A percentile compares a stretch with the other conserved stretches of the same genome.
These are phyloP conservation scores for Syrista parreyssii DNA, from an alignment of 2,888 invertebrate genomes.

Conservation along the genomic window DNA sequence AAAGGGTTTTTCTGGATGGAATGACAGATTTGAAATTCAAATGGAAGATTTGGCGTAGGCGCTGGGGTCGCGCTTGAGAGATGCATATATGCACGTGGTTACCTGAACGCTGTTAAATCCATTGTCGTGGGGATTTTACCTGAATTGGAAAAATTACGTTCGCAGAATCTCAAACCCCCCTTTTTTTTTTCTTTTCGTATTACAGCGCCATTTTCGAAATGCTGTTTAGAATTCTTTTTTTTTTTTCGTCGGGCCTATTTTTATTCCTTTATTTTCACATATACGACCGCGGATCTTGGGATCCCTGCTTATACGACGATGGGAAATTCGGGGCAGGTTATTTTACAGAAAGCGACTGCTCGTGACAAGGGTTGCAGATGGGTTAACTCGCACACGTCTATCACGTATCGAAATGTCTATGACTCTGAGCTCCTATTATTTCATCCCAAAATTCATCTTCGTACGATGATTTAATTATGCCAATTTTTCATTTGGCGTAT, in stretches of 20 bases:
- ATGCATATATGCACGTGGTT: not conserved
- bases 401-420: constrained; percentile 8
- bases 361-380: constrained; percentile 31
- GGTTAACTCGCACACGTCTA: not conserved
- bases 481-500: not conserved
- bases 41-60: not conserved
- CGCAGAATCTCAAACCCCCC: not conserved
- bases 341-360: constrained; percentile 24
- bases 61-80: not conserved
- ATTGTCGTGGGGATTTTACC: not conserved
- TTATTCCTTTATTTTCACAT: not conserved
- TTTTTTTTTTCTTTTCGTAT: not conserved
- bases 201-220: not conserved
- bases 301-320: not conserved
- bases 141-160: not conserved
- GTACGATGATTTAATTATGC: constrained; percentile 12
- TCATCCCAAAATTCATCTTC: constrained; percentile 21
- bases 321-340: not conserved
- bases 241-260: not conserved
- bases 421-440: constrained; percentile 17
- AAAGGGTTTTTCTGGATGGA: not conserved
- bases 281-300: not conserved
- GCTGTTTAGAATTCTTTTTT: not conserved
- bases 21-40: not conserved
- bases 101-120: not conserved